Base-by-base conservation (phyloP, 2,113 vertebrate species). In the Rhodinocichla rosea region DNA sequence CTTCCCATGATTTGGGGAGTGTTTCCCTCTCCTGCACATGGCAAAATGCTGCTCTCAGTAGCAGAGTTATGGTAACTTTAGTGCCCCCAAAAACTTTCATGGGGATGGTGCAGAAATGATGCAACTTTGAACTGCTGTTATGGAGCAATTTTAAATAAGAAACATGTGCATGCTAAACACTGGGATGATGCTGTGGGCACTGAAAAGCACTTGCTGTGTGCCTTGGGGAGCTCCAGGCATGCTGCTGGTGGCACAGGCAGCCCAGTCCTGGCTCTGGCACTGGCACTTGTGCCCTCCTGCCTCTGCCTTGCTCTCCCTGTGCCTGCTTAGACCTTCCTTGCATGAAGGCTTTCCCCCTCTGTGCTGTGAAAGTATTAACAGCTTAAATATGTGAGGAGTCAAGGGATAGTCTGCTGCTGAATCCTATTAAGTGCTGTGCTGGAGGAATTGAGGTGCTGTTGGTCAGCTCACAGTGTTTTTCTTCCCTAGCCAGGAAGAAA, bases 401-500 rank as follows among this genome's bases (percentile, higher is more conserved):
- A 79, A 91, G 95, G 90, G 77, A 71, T 83, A 82, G 78, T 64
- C 94, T 94, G 88, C 83, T 81, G 90, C 90, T 94, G 91, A 94
- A 90, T 93, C 82, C 65, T 92, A 68, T 91, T 95, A 97, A 90
- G 91, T 26, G 3, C 83, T 53, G 1, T 56, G 67, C 78, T 67
- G 65, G 67, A 75, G 86, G 85, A 68, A 55, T 68, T 0, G 62
- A 65, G 92, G 64, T 95, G 89, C 79, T 95, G 65, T 81, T 76
- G 92, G 89, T 76, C 79, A 95, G 82, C 82, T 95, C 94, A n/a
- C 93, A 35, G 49, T 96, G 94, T 93, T 97, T 95, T 93, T 53
- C 89, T 96, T 89, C 88, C 75, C 76, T 92, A 92, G 52, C 94
- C 7, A 47, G 95, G 82, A 94, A 97, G 90, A 97, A 97, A 97